A percentile compares a stretch with the other conserved stretches of the same genome.
These are phyloP conservation scores for Rhombomys opimus DNA, from an alignment of 2,113 vertebrate genomes.

Conservation along the genomic window DNA sequence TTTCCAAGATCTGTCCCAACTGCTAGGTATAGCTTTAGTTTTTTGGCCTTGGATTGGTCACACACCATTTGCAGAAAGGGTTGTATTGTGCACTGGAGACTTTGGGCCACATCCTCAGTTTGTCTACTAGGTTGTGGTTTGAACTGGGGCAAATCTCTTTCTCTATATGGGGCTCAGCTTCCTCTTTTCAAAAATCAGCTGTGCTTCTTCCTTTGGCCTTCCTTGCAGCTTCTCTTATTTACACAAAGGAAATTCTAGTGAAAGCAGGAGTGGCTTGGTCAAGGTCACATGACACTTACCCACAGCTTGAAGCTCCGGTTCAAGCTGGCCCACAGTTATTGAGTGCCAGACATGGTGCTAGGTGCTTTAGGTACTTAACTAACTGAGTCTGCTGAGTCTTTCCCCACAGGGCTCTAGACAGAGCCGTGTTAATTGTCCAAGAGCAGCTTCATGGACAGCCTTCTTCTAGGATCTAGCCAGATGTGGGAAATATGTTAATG, in stretches of 20 bases:
- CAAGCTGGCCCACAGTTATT: constrained; percentile 45
- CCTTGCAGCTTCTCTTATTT: background rate
- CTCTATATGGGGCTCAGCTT: constrained; percentile 15
- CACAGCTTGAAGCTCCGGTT: constrained; percentile 14
- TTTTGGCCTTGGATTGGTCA: no score
- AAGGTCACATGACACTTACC: constrained; percentile 45
- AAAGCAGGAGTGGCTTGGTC: background rate
- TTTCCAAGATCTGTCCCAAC: background rate
- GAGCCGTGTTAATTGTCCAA: constrained; percentile 67
- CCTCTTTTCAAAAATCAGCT: constrained; percentile 48
- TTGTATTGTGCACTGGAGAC: background rate
- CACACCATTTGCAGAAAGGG: background rate
- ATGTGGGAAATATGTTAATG: constrained; percentile 65
- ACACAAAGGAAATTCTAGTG: background rate
- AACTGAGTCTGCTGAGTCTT: constrained; percentile 22
- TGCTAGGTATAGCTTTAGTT: background rate
- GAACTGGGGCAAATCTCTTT: constrained; percentile 35
- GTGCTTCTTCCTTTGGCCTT: background rate
- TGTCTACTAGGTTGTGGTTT: constrained; percentile 20
- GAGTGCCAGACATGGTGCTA: constrained; percentile 38
- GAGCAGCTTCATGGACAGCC: constrained; percentile 55
- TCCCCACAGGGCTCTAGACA: constrained; percentile 8
- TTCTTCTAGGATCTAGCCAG: background rate
- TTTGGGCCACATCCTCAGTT: background rate
- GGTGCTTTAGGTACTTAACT: constrained; percentile 60